Evolutionary conservation across 2,113 vertebrate species (phyloP), one percentile per base, ranked within the genome.

Genomic region (Oenanthe oenanthe): DNA sequence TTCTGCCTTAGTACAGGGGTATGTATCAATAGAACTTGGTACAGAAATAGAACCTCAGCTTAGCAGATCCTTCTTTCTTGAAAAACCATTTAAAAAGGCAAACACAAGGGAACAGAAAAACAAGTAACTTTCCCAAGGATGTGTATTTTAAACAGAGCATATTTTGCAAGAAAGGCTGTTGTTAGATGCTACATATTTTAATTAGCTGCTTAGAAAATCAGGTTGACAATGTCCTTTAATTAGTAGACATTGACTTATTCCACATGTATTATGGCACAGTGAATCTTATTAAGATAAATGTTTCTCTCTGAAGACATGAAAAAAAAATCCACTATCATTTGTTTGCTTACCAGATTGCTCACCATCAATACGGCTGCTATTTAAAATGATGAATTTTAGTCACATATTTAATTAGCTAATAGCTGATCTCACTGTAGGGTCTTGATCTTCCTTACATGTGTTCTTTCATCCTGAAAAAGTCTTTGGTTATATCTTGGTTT

Each of bases 361-460:
- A 85, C 67, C 94, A 95, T 95, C 96, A 96, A 92, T 96, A 97
- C 1, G 4, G 51, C 88, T 94, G 89, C 89, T 96, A 83, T 95
- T 95, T 96, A 94, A 94, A 85, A 92, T 96, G 92, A 96, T 95
- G 88, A 92, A 96, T 97, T 97, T 96, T 96, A 96, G 94, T 96
- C 94, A 96, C 94, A 97, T 97, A 96, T 97, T 96, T 97, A 96
- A 97, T 96, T 94, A 96, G 94, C 92, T 96, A 96, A 96, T 96
- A 95, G 96, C 95, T 96, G 96, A 95, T 96, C 93, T 96, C 89
- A 83, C 87, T 96, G 79, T 93, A 88, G 74, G 85, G 96, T 97
- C 93, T 88, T 93, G 96, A 95, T 96, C 95, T 65, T 95, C 61
- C 74, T 95, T 93, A 70, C 61, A 79, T 66, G 85, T 92, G 62